Evolutionary conservation across 2,797 vertebrate species (phyloP), one percentile per base, ranked within the genome.

Genomic region (Sebastes aleutianus): DNA sequence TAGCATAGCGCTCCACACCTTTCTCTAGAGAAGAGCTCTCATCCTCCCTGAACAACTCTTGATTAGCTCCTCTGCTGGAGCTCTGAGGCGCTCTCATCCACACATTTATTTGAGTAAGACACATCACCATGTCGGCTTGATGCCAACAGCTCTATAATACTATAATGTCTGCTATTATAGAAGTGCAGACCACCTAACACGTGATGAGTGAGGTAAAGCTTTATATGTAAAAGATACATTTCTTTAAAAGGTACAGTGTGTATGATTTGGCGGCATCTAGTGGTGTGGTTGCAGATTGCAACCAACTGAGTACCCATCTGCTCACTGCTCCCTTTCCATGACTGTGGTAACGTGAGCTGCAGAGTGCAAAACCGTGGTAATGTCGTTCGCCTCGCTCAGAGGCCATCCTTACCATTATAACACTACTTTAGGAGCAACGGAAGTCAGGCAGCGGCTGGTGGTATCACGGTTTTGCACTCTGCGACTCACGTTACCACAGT

Each of bases 91-190:
- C 77, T 70, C 32, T 85, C 81, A 81, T 79, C 68, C 61, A 43
- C 82, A 70, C 67, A 74, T 82, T 82, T 68, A 79, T 91, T 88
- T 83, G 67, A 69, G 63, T 72, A 74, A 78, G 76, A 66, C 65
- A 68, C 63, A 78, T 84, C 79, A 77, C 20, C 36, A 32, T 53
- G 69, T 29, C 70, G 58, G 36, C 56, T 36, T 8, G 18, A 24
- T 63, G 78, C 77, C 61, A 66, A 65, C 62, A 74, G 57, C n/a
- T 63, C 53, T 53, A 27, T 43, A 76, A 81, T 50, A 9, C 24
- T 61, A 36, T 68, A 59, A 70, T 69, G n/a, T 80, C 70, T 57
- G 13, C 4, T 74, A 22, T 64, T 76, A 6, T 73, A 27, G 8
- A 75, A 13, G 26, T 26, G 56, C 31, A 68, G 32, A 74, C n/a